phyloP scores from a whole-genome alignment of 92 coral and sea anemone species.

The Siderastrea siderea region DNA sequence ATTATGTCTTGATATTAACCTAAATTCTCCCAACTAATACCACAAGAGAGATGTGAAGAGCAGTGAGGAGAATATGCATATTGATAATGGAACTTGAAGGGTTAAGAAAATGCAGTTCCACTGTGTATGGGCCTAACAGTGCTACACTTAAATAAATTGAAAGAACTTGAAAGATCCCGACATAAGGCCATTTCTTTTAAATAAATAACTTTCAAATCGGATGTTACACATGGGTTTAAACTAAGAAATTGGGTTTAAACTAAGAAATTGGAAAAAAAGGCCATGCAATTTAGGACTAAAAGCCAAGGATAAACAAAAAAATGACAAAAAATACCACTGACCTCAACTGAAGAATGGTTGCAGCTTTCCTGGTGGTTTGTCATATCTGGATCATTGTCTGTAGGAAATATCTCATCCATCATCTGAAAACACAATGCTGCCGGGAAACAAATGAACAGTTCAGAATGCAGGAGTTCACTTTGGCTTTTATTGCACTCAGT shows the following conservation, averaged over 20 bases:
- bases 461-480: not conserved
- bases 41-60: too few species aligned
- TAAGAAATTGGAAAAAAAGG: not conserved
- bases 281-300: not conserved
- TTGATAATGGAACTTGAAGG: too few species aligned
- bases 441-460: constrained; percentile 11
- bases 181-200: too few species aligned
- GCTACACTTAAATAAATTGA: too few species aligned
- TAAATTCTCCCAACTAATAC: too few species aligned
- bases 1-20: too few species aligned
- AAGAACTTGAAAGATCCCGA: too few species aligned
- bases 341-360: constrained; percentile 58
- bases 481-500: not conserved
- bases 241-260: not conserved
- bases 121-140: too few species aligned
- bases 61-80: too few species aligned
- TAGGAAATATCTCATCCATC: constrained; percentile 78
- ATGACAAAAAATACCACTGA: not conserved
- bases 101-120: too few species aligned
- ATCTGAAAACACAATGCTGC: constrained; percentile 74
- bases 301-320: not conserved
- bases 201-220: too few species aligned
- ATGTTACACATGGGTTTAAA: too few species aligned
- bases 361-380: constrained; percentile 81
- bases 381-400: constrained; percentile 80